phyloP scores from a whole-genome alignment of 2,113 vertebrate species.

The Pachycephala philippinensis region DNA sequence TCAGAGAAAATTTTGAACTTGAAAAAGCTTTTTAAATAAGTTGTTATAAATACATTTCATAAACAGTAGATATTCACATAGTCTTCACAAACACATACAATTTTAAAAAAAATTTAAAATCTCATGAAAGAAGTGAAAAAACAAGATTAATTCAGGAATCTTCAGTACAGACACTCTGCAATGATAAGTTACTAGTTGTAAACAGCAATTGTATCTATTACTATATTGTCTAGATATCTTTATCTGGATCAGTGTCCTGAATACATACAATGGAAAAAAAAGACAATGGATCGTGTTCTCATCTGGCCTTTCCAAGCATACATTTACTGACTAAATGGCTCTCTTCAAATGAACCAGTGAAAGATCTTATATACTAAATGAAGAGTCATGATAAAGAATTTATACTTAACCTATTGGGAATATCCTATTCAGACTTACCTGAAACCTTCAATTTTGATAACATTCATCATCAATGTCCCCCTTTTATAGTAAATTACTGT shows the following conservation, averaged over 20 bases:
- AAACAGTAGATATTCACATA: background rate
- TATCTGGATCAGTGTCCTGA: background rate
- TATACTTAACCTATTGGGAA: background rate
- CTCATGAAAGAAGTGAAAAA: background rate
- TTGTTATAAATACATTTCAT: background rate
- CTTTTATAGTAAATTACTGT: background rate
- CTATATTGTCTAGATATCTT: background rate
- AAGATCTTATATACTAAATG: background rate
- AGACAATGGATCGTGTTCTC: background rate
- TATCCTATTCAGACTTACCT: background rate
- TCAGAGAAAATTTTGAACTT: conserved; percentile 6
- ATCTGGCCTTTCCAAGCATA: background rate
- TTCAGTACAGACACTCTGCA: background rate
- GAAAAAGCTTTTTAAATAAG: background rate
- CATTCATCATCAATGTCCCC: background rate
- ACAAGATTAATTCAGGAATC: background rate
- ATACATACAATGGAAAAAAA: background rate
- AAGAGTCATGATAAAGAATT: background rate
- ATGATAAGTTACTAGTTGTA: background rate
- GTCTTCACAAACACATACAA: background rate
- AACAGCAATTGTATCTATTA: background rate
- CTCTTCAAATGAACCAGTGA: background rate
- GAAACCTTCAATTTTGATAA: background rate
- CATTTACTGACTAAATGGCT: background rate
- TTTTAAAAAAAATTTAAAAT: background rate